Conservation (phyloP, 2,797 vertebrate genomes). For the Peromyscus melanophrys region DNA sequence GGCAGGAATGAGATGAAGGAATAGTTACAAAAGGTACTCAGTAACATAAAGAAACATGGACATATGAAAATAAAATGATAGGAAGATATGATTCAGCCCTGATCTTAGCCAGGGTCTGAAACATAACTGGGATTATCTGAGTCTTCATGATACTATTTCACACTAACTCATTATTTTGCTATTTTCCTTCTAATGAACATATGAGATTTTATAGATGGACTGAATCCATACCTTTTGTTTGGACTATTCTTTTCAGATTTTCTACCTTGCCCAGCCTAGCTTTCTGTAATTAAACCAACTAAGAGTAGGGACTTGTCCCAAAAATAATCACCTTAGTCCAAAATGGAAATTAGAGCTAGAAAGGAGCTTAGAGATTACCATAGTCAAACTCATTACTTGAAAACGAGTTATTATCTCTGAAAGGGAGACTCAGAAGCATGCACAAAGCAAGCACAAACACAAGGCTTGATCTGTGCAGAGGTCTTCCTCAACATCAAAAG, state of each 20-base stretch:
- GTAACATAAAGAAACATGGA: neutral
- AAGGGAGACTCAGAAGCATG: neutral
- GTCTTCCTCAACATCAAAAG: neutral
- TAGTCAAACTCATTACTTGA: conserved; percentile 15
- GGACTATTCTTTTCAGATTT: neutral
- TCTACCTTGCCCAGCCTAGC: neutral
- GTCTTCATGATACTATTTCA: neutral
- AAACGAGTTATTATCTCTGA: conserved; percentile 3
- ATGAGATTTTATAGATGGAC: neutral
- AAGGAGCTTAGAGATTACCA: neutral
- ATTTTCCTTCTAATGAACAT: neutral
- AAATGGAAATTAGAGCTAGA: conserved; percentile 52
- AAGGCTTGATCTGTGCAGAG: neutral
- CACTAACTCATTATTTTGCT: neutral
- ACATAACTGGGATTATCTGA: neutral
- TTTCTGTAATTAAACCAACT: conserved; percentile 39
- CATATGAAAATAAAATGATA: neutral
- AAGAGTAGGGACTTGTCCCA: neutral
- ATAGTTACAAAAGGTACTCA: neutral
- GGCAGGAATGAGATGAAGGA: neutral
- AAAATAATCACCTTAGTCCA: neutral
- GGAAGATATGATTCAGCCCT: neutral
- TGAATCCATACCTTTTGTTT: neutral
- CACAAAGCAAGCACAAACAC: neutral
- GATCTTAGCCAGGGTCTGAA: neutral